These are phyloP conservation scores for Lordiphosa fenestrarum DNA, from an alignment of 2,888 invertebrate species.

Conservation along the genomic window DNA sequence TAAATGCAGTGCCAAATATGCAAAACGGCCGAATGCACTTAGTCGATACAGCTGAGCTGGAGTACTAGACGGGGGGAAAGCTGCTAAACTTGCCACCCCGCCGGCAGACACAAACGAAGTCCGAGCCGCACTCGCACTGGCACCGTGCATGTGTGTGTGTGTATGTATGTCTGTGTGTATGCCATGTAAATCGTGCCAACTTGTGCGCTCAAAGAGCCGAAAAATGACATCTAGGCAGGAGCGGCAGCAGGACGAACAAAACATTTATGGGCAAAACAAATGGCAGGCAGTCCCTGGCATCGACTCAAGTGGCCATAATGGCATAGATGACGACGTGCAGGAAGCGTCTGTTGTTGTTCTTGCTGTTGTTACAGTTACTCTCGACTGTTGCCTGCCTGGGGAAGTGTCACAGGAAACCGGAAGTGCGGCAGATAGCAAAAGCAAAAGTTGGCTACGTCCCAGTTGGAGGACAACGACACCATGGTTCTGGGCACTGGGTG, in stretches of 20 bases:
- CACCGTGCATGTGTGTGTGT: too few species aligned
- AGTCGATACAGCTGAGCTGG: constrained; percentile 28
- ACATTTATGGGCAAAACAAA: constrained; percentile 67
- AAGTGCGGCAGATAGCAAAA: constrained; percentile 69
- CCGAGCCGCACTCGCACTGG: not conserved
- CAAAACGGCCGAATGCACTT: constrained; percentile 60
- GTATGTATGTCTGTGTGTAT: too few species aligned
- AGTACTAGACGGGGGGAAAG: constrained; percentile 15
- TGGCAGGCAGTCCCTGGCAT: constrained; percentile 56
- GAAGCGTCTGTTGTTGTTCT: constrained; percentile 48
- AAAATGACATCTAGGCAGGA: constrained; percentile 30
- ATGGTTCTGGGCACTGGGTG: constrained; percentile 13
- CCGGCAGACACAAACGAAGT: too few species aligned
- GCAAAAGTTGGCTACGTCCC: constrained; percentile 56
- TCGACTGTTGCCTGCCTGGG: constrained; percentile 20
- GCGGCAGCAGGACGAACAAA: constrained; percentile 27
- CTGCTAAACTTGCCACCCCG: constrained; percentile 24
- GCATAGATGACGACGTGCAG: constrained; percentile 63
- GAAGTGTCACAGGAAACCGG: constrained; percentile 70
- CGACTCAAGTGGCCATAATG: constrained; percentile 71
- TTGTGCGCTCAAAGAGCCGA: constrained; percentile 37
- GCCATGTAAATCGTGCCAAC: constrained; percentile 44
- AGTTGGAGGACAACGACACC: constrained; percentile 41
- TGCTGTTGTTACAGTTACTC: constrained; percentile 13
- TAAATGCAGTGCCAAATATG: constrained; percentile 46